A percentile compares a stretch with the other conserved stretches of the same genome.
phyloP scores from a whole-genome alignment of 2,113 vertebrate species.

The Nycticebus coucang region DNA sequence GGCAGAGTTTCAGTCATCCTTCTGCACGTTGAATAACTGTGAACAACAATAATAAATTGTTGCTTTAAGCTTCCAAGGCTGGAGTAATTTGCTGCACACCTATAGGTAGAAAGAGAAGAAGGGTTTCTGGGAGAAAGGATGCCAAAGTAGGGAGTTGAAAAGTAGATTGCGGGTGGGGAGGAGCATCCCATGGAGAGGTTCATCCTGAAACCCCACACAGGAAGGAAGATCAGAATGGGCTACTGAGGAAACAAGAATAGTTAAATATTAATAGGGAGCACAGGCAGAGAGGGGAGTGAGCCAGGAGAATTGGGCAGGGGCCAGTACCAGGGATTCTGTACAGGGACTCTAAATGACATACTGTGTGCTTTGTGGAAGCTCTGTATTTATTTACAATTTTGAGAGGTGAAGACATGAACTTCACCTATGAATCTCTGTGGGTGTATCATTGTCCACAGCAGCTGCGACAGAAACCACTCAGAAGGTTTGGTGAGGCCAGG shows the following conservation, averaged over 20 bases:
- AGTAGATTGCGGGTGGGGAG: background rate
- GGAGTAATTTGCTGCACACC: background rate
- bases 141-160: background rate
- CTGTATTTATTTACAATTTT: background rate
- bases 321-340: background rate
- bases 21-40: background rate
- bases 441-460: background rate
- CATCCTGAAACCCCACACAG: background rate
- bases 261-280: slow-evolving; percentile 20
- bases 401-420: background rate
- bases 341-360: background rate
- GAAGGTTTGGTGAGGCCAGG: background rate
- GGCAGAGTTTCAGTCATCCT: background rate
- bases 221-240: background rate
- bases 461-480: background rate
- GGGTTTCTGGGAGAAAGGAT: background rate
- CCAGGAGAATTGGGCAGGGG: background rate
- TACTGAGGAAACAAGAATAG: too few species aligned
- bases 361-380: background rate
- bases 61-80: background rate
- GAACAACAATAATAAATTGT: background rate
- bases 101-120: background rate
- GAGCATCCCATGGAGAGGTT: background rate
- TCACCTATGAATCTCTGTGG: background rate
- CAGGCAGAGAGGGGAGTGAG: background rate